Evolutionary conservation across 1,140 invertebrate genomes (phyloP), one percentile per base, ranked within the genome.

Genomic region (Chrysopa pallens): DNA sequence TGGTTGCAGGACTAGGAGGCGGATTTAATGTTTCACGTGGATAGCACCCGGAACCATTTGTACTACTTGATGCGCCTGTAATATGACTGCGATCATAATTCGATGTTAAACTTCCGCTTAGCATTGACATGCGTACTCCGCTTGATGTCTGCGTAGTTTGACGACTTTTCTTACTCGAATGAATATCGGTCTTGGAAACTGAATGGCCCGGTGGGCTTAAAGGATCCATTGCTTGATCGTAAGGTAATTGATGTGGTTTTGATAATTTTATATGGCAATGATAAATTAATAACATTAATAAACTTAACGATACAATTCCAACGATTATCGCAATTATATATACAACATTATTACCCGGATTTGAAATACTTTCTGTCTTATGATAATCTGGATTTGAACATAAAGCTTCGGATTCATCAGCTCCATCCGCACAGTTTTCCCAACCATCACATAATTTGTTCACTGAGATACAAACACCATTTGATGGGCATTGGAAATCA

Each of bases 1-100:
- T 76, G 1, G 82, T 84, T 0, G 84, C 81, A 1, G 89, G 89
- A 60, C 80, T 85, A 1, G 89, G 89, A 4, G 89, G 89, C 31
- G 89, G 89, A 62, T 93, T 91, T 15, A 87, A 62, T 1, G 82
- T 84, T 54, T 85, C 83, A 42, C 77, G 70, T 1, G 85, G 85
- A 61, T 88, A 89, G 42, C 72, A 64, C 14, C 59, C 57, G 4
- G 54, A 57, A 4, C 68, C 72, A 46, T 73, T 69, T 0, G 80
- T 84, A 6, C 76, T 80, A 53, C 80, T 84, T 1, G 83, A 86
- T 1, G 84, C 80, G 14, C 83, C 84, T 11, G 84, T 86, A 8
- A 87, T 77, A 47, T 85, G 80, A 59, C 79, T 78, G 13, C 83
- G 68, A 52, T 87, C 82, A 47, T 84, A 85, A 45, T 73, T 76